Evolutionary conservation across 2,888 invertebrate genomes (phyloP).

Genomic region (Aphrophora alni): DNA sequence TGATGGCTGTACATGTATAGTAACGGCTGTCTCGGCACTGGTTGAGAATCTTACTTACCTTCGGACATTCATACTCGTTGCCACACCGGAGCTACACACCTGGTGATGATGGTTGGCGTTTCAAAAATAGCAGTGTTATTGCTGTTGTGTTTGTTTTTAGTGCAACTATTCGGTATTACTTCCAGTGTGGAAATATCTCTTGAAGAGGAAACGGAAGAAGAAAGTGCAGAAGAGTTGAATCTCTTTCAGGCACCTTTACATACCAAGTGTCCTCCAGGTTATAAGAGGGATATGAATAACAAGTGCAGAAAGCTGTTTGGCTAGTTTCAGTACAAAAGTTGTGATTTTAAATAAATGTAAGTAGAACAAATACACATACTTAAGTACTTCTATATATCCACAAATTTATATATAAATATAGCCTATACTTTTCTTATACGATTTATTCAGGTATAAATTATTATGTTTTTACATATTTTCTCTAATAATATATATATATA

Average conservation of each 20-base stretch:
- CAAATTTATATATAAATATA: too few relatives aligned
- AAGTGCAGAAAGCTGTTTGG: not conserved
- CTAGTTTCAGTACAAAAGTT: not conserved
- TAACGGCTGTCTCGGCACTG: too few relatives aligned
- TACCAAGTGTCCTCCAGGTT: not conserved
- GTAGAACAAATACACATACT: too few relatives aligned
- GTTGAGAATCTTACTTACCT: not conserved
- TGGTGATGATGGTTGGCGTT: not conserved
- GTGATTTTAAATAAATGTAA: too few relatives aligned
- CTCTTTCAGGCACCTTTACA: not conserved
- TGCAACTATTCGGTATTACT: not conserved
- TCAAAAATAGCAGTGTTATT: not conserved
- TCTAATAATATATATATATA: too few relatives aligned
- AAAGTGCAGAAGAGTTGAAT: not conserved
- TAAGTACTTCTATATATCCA: too few relatives aligned
- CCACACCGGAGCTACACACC: not conserved
- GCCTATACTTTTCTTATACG: too few relatives aligned
- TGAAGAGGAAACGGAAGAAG: not conserved
- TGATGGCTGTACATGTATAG: too few relatives aligned
- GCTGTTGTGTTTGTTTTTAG: not conserved
- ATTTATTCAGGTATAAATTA: too few relatives aligned
- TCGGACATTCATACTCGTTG: too few relatives aligned
- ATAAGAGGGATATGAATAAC: not conserved
- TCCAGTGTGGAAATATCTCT: not conserved
- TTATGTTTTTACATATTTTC: too few relatives aligned